Percentiles rank a stretch among this genome's conserved stretches.
These are phyloP conservation scores for Dryomyza anilis DNA, from an alignment of 2,888 invertebrate genomes.

Conservation along the genomic window DNA sequence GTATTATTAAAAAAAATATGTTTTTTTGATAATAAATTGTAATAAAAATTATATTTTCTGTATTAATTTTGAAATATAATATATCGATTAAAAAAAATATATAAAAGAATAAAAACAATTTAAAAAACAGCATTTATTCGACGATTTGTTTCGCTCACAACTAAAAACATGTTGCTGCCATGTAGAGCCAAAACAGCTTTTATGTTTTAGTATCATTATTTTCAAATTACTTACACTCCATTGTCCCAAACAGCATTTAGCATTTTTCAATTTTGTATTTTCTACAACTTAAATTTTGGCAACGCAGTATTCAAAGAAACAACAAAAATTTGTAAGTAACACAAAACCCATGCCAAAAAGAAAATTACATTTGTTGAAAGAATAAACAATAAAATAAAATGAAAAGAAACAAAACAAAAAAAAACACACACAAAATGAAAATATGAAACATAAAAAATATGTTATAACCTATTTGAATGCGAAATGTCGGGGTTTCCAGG, in stretches of 20 bases:
- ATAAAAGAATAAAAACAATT: no score
- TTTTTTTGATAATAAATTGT: no score
- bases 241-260: conserved; percentile 13
- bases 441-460: conserved; percentile 57
- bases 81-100: no score
- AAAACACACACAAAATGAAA: conserved; percentile 32
- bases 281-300: background rate
- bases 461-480: conserved; percentile 51
- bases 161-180: no score
- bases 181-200: background rate
- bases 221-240: conserved; percentile 32
- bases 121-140: no score
- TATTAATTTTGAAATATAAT: no score
- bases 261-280: background rate
- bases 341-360: background rate
- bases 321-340: background rate
- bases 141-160: no score
- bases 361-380: conserved; percentile 7
- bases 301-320: conserved; percentile 1
- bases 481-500: conserved; percentile 7
- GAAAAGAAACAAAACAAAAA: background rate
- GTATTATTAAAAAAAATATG: no score
- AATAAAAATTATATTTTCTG: no score
- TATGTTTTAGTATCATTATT: conserved; percentile 30
- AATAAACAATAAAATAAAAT: background rate